phyloP scores from a whole-genome alignment of 2,888 invertebrate genomes.

The Diarsia brunnea region DNA sequence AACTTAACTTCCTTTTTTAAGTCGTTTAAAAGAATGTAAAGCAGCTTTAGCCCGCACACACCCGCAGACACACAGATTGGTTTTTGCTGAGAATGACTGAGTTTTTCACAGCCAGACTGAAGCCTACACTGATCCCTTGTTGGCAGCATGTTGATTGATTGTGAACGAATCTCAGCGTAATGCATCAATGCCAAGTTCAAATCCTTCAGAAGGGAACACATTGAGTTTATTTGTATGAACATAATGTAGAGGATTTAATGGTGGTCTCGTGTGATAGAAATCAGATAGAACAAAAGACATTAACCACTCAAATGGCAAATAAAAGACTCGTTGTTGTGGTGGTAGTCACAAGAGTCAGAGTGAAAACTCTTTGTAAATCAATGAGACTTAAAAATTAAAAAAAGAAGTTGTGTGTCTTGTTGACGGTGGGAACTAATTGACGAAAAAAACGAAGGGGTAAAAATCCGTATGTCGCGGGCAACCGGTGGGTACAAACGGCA shows the following conservation, averaged over 20 bases:
- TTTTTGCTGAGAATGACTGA: background rate
- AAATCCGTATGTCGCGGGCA: too few relatives aligned
- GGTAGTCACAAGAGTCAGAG: background rate
- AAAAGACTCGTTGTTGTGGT: background rate
- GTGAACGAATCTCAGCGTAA: background rate
- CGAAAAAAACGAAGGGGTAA: too few relatives aligned
- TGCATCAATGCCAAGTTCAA: slow-evolving; percentile 19
- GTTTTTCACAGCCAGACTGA: background rate
- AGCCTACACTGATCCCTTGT: background rate
- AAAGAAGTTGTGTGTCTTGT: too few relatives aligned
- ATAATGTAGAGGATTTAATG: too few relatives aligned
- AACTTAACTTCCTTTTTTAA: too few relatives aligned
- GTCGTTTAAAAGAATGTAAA: too few relatives aligned
- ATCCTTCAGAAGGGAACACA: slow-evolving; percentile 9
- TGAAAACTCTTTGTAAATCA: too few relatives aligned
- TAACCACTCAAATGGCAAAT: background rate
- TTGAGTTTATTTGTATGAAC: background rate
- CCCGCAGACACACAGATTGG: background rate
- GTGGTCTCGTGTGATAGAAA: background rate
- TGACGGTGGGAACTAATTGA: too few relatives aligned
- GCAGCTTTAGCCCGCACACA: too few relatives aligned
- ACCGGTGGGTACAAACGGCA: too few relatives aligned
- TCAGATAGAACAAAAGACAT: background rate
- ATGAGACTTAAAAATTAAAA: too few relatives aligned
- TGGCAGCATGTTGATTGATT: slow-evolving; percentile 30